Percentiles rank a stretch among this genome's conserved stretches.
These are phyloP conservation scores for Melinopterus prodromus DNA, from an alignment of 2,888 invertebrate species.

Conservation along the genomic window DNA sequence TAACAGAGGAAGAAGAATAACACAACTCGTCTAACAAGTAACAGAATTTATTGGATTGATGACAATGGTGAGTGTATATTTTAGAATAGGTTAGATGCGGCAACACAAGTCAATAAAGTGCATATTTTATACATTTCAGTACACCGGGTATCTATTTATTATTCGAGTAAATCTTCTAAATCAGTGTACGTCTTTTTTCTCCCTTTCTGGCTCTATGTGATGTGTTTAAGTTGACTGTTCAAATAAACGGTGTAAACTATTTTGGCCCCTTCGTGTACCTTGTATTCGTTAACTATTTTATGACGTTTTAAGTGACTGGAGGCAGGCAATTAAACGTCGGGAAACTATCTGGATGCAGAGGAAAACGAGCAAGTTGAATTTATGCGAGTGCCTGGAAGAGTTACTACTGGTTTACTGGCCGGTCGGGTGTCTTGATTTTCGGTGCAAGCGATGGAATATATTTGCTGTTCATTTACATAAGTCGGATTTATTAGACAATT, in stretches of 20 bases:
- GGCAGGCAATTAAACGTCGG: slow-evolving; percentile 31
- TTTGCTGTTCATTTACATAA: slow-evolving; percentile 20
- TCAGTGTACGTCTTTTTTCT: slow-evolving; percentile 1
- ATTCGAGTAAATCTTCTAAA: slow-evolving; percentile 17
- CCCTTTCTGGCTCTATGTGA: slow-evolving; percentile 13
- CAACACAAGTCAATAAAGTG: slow-evolving; percentile 31
- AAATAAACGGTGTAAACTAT: slow-evolving; percentile 20
- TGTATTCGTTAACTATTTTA: slow-evolving; percentile 36
- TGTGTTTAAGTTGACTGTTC: slow-evolving; percentile 7
- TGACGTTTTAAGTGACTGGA: slow-evolving; percentile 38
- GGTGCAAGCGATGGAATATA: not conserved
- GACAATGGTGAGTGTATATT: slow-evolving; percentile 12
- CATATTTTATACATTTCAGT: slow-evolving; percentile 34
- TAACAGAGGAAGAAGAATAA: not conserved
- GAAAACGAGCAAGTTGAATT: slow-evolving; percentile 16
- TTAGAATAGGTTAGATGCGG: slow-evolving; percentile 15
- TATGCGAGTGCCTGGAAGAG: slow-evolving; percentile 19
- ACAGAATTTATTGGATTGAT: slow-evolving; percentile 17
- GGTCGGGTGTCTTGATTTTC: not conserved
- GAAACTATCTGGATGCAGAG: slow-evolving; percentile 16
- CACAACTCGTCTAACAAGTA: not conserved
- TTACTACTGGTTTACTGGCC: slow-evolving; percentile 11
- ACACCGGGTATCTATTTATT: too few relatives aligned
- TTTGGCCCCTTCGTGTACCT: slow-evolving; percentile 15
- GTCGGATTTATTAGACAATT: slow-evolving; percentile 19